Conservation (phyloP, 2,888 invertebrate species). For the Temnothorax ravouxi region DNA sequence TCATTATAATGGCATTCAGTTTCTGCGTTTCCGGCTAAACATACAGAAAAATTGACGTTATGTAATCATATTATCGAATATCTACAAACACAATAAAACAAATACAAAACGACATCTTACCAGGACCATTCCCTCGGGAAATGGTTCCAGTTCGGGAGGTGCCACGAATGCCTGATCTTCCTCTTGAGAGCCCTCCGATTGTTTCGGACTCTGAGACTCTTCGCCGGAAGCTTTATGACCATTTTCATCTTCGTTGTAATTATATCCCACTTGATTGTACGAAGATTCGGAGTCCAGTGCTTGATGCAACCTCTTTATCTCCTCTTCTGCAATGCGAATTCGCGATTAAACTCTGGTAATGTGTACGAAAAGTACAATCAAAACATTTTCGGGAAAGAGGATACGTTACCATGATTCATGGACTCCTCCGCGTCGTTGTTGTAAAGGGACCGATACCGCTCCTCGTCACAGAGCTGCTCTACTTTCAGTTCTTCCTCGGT, state of each 20-base stretch:
- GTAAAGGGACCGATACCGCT: constrained; percentile 96
- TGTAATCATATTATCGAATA: constrained; percentile 43
- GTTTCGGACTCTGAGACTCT: constrained; percentile 85
- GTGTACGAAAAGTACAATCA: not conserved
- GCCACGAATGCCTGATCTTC: constrained; percentile 92
- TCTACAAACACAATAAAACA: not conserved
- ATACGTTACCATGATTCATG: constrained; percentile 93
- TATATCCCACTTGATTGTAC: constrained; percentile 93
- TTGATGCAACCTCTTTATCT: constrained; percentile 94
- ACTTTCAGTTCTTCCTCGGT: constrained; percentile 92
- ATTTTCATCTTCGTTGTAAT: constrained; percentile 89
- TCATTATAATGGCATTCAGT: constrained; percentile 97
- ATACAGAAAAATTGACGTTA: constrained; percentile 61
- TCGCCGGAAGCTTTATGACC: constrained; percentile 86
- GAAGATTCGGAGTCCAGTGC: constrained; percentile 88
- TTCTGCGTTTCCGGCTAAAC: constrained; percentile 94
- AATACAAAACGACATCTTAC: constrained; percentile 85
- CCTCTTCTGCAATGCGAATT: constrained; percentile 91
- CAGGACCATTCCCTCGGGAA: constrained; percentile 92
- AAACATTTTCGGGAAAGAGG: constrained; percentile 7
- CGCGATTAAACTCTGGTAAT: not conserved
- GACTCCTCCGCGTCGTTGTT: constrained; percentile 96
- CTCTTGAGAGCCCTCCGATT: constrained; percentile 87
- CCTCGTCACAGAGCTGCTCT: constrained; percentile 97
- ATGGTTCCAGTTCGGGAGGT: constrained; percentile 89